Percentiles rank a stretch among this genome's conserved stretches.
These are phyloP conservation scores for Esox lucius DNA, from an alignment of 2,797 vertebrate genomes.

Conservation along the genomic window DNA sequence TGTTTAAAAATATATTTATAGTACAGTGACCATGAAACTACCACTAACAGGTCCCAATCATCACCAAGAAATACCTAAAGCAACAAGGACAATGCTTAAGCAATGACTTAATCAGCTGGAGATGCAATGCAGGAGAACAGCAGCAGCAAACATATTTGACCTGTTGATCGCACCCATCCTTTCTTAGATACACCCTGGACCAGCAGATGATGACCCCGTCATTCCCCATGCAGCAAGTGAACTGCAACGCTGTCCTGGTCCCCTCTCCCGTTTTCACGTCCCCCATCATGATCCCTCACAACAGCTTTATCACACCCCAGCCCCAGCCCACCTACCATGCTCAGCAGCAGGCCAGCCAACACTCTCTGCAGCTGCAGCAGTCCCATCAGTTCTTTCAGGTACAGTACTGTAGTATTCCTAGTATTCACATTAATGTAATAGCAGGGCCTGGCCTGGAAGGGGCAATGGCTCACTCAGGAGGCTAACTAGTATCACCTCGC, in stretches of 20 bases:
- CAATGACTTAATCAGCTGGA: too few relatives aligned
- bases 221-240: conserved; percentile 73
- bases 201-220: conserved; percentile 76
- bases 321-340: conserved; percentile 67
- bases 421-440: neutral
- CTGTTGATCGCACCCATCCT: neutral
- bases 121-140: neutral
- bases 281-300: conserved; percentile 76
- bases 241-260: conserved; percentile 70
- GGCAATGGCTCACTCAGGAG: neutral
- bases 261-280: conserved; percentile 74
- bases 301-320: conserved; percentile 72
- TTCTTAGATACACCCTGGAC: conserved; percentile 77
- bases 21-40: too few relatives aligned
- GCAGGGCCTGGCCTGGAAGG: neutral
- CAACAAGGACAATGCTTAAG: too few relatives aligned
- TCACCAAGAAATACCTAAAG: too few relatives aligned
- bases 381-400: conserved; percentile 84
- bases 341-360: conserved; percentile 69
- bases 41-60: too few relatives aligned
- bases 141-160: neutral
- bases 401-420: conserved; percentile 38
- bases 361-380: conserved; percentile 74
- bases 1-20: too few relatives aligned
- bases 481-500: neutral